phyloP scores from a whole-genome alignment of 1,140 invertebrate species.

The Galendromus occidentalis region DNA sequence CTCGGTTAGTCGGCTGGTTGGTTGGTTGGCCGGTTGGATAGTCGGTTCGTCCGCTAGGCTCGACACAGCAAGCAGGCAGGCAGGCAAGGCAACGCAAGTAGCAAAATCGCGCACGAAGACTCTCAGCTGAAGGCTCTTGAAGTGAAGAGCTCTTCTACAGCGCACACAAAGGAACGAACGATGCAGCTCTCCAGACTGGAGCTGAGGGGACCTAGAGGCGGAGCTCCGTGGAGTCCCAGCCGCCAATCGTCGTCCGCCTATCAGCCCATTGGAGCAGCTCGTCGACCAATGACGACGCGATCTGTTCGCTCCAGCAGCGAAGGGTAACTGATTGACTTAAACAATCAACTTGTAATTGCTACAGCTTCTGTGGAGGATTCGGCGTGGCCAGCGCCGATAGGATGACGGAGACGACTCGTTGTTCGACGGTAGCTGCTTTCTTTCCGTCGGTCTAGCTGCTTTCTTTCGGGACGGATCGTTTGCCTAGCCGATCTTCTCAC shows the following conservation, averaged over 20 bases:
- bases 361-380: not conserved
- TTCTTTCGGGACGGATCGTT: no score
- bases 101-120: conserved; percentile 10
- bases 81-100: not conserved
- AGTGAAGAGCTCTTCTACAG: conserved; percentile 7
- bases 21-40: not conserved
- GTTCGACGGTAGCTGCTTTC: no score
- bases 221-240: not conserved
- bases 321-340: not conserved
- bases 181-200: not conserved
- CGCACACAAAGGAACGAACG: not conserved
- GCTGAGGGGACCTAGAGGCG: conserved; percentile 8
- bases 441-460: no score
- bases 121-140: conserved; percentile 10
- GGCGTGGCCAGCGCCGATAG: no score
- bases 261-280: not conserved
- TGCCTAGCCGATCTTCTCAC: no score
- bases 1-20: not conserved
- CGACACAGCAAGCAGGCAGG: not conserved
- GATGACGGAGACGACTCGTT: no score
- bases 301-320: not conserved
- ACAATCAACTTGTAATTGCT: conserved; percentile 10
- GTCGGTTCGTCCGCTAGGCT: no score
- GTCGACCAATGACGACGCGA: not conserved
- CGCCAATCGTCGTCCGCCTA: not conserved